A percentile compares a stretch with the other conserved stretches of the same genome.
Evolutionary conservation across 2,888 invertebrate genomes (phyloP).

Genomic region (Catocala nupta): DNA sequence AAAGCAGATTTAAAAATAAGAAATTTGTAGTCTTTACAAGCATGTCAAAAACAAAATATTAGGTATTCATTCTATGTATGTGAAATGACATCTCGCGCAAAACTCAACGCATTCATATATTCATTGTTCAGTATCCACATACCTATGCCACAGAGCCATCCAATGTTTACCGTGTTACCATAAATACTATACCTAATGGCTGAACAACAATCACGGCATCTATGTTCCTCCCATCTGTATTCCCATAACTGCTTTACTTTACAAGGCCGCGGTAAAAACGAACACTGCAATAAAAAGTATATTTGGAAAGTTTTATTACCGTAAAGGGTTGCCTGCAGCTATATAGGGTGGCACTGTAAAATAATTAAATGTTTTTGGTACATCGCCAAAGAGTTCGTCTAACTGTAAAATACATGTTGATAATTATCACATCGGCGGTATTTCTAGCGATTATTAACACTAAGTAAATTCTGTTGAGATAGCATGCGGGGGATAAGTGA

Average conservation of each 20-base stretch:
- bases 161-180: background rate
- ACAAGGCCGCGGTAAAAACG: constrained; percentile 18
- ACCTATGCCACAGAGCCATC: too few relatives aligned
- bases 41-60: too few relatives aligned
- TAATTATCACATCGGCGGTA: constrained; percentile 49
- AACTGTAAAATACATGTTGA: constrained; percentile 62
- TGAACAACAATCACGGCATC: constrained; percentile 18
- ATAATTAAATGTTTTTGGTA: constrained; percentile 65
- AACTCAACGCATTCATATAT: too few relatives aligned
- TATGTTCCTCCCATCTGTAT: constrained; percentile 21
- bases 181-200: constrained; percentile 11
- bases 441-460: constrained; percentile 27
- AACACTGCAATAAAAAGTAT: constrained; percentile 57
- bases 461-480: constrained; percentile 31
- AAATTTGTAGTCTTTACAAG: too few relatives aligned
- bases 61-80: too few relatives aligned
- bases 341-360: constrained; percentile 68
- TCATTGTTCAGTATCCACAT: too few relatives aligned
- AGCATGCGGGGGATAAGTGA: constrained; percentile 16
- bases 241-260: constrained; percentile 21
- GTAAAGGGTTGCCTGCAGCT: constrained; percentile 69
- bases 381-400: constrained; percentile 63
- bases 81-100: too few relatives aligned
- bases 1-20: too few relatives aligned
- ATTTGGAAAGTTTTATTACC: constrained; percentile 81